phyloP scores from a whole-genome alignment of 2,797 vertebrate species.

The Sparus aurata region DNA sequence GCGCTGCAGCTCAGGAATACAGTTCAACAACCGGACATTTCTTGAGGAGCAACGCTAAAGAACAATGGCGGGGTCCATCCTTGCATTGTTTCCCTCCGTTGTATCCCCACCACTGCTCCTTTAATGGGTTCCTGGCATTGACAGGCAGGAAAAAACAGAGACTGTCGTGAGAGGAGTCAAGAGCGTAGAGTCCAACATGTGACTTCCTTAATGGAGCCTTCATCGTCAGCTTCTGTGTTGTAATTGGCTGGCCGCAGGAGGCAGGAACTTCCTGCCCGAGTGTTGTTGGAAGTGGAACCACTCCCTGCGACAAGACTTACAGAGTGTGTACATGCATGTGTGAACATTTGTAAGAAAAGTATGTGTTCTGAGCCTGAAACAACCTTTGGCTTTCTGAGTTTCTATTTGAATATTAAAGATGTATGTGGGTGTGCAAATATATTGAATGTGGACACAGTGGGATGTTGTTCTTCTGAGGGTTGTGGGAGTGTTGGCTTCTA shows the following conservation, averaged over 20 bases:
- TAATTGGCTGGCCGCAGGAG: constrained; percentile 76
- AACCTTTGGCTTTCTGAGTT: constrained; percentile 17
- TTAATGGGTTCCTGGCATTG: constrained; percentile 83
- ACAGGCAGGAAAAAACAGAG: constrained; percentile 84
- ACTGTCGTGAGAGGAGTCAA: constrained; percentile 62
- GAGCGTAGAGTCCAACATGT: constrained; percentile 67
- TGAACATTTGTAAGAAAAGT: constrained; percentile 8
- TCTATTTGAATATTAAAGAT: constrained; percentile 36
- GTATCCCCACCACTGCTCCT: constrained; percentile 64
- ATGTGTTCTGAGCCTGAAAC: constrained; percentile 26
- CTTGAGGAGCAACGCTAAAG: constrained; percentile 49
- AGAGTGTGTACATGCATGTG: constrained; percentile 19
- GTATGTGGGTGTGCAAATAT: constrained; percentile 7
- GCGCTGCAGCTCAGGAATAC: constrained; percentile 27
- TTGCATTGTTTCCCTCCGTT: constrained; percentile 68
- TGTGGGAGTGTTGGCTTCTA: not conserved
- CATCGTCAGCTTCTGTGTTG: constrained; percentile 35
- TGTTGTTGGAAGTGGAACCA: constrained; percentile 64
- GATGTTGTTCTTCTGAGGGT: constrained; percentile 3
- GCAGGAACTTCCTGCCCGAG: constrained; percentile 74
- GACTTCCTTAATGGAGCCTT: constrained; percentile 82
- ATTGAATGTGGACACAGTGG: not conserved
- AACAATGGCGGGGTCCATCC: constrained; percentile 81
- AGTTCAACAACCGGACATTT: constrained; percentile 48
- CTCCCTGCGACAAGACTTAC: constrained; percentile 59